phyloP scores from a whole-genome alignment of 92 coral and sea anemone genomes.

The Porites divaricata region DNA sequence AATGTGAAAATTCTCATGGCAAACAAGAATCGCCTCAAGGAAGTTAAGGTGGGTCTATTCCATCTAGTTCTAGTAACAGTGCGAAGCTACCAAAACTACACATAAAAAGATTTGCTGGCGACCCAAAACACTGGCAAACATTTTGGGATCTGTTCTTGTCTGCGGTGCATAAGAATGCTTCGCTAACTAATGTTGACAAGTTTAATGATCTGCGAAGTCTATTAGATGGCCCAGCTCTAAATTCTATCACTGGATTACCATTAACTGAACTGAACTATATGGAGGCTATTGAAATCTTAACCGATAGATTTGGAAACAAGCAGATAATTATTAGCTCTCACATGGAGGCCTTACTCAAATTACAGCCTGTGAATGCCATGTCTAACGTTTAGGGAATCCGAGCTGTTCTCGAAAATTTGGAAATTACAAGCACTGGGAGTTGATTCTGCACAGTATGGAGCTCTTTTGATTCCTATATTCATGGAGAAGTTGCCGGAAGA shows the following conservation, averaged over 20 bases:
- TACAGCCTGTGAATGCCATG: not conserved
- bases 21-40: too few species aligned
- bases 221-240: slow-evolving; percentile 30
- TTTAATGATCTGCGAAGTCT: slow-evolving; percentile 44
- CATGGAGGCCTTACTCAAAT: slow-evolving; percentile 20
- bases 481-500: slow-evolving; percentile 34
- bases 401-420: slow-evolving; percentile 8
- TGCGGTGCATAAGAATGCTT: slow-evolving; percentile 41
- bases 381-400: slow-evolving; percentile 24
- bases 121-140: slow-evolving; percentile 38
- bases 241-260: slow-evolving; percentile 33
- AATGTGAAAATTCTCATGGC: too few species aligned
- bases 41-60: too few species aligned
- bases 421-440: slow-evolving; percentile 29
- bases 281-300: slow-evolving; percentile 16
- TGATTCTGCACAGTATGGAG: slow-evolving; percentile 25
- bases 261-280: slow-evolving; percentile 16
- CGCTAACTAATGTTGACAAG: slow-evolving; percentile 29
- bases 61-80: too few species aligned
- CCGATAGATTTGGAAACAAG: slow-evolving; percentile 39
- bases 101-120: slow-evolving; percentile 22
- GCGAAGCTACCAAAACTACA: too few species aligned
- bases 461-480: slow-evolving; percentile 13
- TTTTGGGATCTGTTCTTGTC: slow-evolving; percentile 48
- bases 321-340: slow-evolving; percentile 40